These are phyloP conservation scores for Cinara cedri DNA, from an alignment of 2,888 invertebrate species.

Conservation along the genomic window DNA sequence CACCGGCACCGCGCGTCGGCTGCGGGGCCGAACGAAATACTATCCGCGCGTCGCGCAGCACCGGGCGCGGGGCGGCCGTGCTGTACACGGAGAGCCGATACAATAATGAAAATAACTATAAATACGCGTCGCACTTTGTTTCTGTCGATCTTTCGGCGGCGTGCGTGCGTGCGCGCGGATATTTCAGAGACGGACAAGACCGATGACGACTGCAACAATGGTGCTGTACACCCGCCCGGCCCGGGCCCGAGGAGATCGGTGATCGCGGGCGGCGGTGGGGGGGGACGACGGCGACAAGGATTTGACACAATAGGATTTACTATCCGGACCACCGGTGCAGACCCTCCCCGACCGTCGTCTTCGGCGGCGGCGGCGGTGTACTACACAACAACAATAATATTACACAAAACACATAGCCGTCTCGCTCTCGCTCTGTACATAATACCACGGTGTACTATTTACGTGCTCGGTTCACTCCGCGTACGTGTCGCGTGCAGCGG, in stretches of 20 bases:
- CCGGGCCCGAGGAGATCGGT: not conserved
- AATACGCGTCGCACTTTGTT: not conserved
- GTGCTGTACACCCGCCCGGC: not conserved
- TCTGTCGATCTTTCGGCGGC: not conserved
- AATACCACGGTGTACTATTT: too few species aligned
- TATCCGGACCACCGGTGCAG: conserved; percentile 52
- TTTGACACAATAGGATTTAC: conserved; percentile 49
- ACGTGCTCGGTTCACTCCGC: too few species aligned
- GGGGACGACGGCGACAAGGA: conserved; percentile 3
- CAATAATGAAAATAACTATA: not conserved
- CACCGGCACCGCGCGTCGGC: too few species aligned
- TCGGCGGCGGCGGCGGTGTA: not conserved
- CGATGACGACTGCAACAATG: conserved; percentile 51
- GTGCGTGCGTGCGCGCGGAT: not conserved
- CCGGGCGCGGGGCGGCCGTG: too few species aligned
- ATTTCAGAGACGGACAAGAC: conserved; percentile 31
- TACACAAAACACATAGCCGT: not conserved
- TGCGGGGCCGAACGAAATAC: not conserved
- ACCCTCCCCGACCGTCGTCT: not conserved
- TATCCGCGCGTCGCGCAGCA: not conserved
- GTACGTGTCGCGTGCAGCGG: too few species aligned
- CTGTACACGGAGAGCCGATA: too few species aligned
- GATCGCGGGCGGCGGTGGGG: not conserved
- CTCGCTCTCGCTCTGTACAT: conserved; percentile 4
- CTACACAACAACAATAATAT: not conserved